These are phyloP conservation scores for Protodeltote pygarga DNA, from an alignment of 2,888 invertebrate species.

Conservation along the genomic window DNA sequence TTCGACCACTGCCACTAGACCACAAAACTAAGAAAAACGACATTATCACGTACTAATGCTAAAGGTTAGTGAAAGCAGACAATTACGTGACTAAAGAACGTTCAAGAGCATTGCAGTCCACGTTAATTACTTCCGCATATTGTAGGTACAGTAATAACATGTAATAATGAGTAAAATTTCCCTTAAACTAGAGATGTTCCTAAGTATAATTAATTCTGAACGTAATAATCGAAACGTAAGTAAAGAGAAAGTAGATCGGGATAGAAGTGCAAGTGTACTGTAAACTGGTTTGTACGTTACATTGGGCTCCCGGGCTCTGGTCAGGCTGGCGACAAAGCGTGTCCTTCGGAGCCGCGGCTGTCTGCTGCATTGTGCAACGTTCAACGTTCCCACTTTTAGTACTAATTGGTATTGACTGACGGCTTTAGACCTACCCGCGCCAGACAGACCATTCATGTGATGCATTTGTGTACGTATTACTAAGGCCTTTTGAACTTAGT, in stretches of 20 bases:
- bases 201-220: not conserved
- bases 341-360: conserved; percentile 67
- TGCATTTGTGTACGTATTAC: not conserved
- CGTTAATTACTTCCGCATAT: conserved; percentile 61
- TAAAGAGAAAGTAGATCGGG: conserved; percentile 52
- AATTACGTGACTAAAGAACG: conserved; percentile 60
- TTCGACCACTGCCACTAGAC: too few species aligned
- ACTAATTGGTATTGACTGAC: conserved; percentile 42
- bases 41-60: conserved; percentile 39
- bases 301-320: conserved; percentile 49
- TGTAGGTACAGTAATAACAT: conserved; percentile 8
- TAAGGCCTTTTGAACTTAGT: too few species aligned
- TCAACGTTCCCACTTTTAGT: conserved; percentile 54
- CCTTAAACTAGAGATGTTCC: not conserved
- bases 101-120: conserved; percentile 56
- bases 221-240: not conserved
- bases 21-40: conserved; percentile 33
- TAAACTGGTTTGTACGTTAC: conserved; percentile 69
- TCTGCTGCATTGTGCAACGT: conserved; percentile 69
- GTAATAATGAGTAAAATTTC: conserved; percentile 4
- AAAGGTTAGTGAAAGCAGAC: conserved; percentile 57
- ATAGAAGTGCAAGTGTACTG: conserved; percentile 74
- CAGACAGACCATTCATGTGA: conserved; percentile 3
- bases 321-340: conserved; percentile 62
- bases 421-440: conserved; percentile 18